Base-by-base conservation (phyloP, 2,888 invertebrate genomes). In the Emmelina monodactyla region DNA sequence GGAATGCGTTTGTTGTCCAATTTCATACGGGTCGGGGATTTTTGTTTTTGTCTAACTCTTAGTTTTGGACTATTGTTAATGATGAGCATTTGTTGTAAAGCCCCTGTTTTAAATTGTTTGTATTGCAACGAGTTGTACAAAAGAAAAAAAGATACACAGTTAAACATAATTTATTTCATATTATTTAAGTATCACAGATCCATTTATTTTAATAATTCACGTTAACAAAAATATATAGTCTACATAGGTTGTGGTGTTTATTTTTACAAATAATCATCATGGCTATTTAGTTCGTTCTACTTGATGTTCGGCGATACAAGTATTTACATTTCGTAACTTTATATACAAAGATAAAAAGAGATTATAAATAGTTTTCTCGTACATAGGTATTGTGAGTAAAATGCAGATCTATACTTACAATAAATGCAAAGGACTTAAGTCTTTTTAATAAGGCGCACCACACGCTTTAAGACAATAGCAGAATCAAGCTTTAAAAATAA, bases 111-210 rank as follows among this genome's bases (percentile, higher is more conserved):
- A n/a, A n/a, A n/a, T n/a, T n/a, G n/a, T n/a, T n/a, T n/a, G n/a
- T n/a, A n/a, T n/a, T n/a, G n/a, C n/a, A n/a, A n/a, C n/a, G n/a
- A n/a, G n/a, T n/a, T 25, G 19, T 34, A 30, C 32, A 14, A 28
- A 57, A 55, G 50, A 44, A 65, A 58, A 60, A 32, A n/a, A 34
- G 42, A 39, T 56, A 45, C 78, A 78, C 78, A 79, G 67, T 78
- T 78, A 79, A 78, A 76, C 79, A 79, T 79, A 78, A 76, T 76
- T 78, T 78, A 78, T 73, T 76, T 75, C 64, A 73, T 75, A 73
- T 72, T 78, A 76, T 71, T 72, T 73, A 76, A 76, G 68, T 79
- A 78, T 78, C 79, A 79, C 79, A 79, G 79, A 79, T 78, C 56
- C 73, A 69, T 76, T 78, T 75, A 76, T 75, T 71, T 76, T 73